Base-by-base conservation (phyloP, 2,797 vertebrate genomes). In the Anguilla obscura region DNA sequence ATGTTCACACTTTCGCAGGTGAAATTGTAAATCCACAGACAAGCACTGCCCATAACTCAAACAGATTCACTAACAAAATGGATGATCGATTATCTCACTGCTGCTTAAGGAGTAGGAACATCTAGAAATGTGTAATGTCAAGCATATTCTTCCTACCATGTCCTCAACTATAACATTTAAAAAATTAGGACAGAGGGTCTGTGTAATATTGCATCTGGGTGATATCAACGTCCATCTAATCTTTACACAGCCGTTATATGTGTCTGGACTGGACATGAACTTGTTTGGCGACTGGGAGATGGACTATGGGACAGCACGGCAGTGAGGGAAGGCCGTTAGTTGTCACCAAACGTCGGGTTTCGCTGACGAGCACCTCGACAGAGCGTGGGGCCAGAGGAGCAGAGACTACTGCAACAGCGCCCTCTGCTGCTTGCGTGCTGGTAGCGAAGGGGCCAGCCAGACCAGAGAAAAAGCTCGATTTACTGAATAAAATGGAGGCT, bases 401-500 rank as follows among this genome's bases (percentile, higher is more conserved):
- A 91, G 93, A 89, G 90, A 87, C 88, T 91, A 93, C 94, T 93
- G 93, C 92, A 93, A 94, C 93, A 94, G 93, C 93, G 94, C 93
- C 96, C 94, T 94, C 95, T 94, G 95, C 95, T 92, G 94, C 93
- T 94, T 92, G 87, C 88, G 86, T 86, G 87, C 94, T 86, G 91
- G 92, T 89, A 94, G 94, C 93, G 94, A 93, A 92, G 90, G 90
- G 33, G 27, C 36, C 85, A 60, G 90, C 80, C 90, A 86, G 92
- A 88, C 88, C 87, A n/a, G 93, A 91, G 94, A 94, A 95, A 93
- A 93, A 93, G 94, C 94, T 91, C 90, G 91, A 94, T 95, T 95
- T 96, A 96, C 97, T 97, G 95, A 98, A 96, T 90, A 98, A 97
- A 93, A 97, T 95, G 90, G 96, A 97, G 66, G 95, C 95, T 92